A percentile compares a stretch with the other conserved stretches of the same genome.
Conservation (phyloP, 2,888 invertebrate species). For the Sialis lutaria region DNA sequence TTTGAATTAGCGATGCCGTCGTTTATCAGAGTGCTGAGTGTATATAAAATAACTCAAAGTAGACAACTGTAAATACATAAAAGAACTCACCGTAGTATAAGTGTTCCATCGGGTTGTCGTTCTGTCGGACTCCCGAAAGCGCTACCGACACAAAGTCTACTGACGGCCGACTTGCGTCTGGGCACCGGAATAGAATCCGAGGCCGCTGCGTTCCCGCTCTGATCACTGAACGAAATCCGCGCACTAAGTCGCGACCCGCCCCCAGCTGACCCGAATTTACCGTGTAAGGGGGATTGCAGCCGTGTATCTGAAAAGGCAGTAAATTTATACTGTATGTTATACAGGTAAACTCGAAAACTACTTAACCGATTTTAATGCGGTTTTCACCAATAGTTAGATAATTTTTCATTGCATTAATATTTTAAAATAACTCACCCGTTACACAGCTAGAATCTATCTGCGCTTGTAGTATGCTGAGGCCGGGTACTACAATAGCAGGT, state of each 20-base stretch:
- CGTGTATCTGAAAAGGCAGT: not conserved
- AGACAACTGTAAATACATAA: no score
- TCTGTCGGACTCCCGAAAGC: constrained; percentile 25
- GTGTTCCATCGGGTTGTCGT: constrained; percentile 36
- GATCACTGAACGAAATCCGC: constrained; percentile 19
- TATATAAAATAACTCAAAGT: no score
- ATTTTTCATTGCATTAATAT: no score
- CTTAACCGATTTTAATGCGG: no score
- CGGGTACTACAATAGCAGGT: constrained; percentile 76
- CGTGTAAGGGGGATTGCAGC: not conserved
- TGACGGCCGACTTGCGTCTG: constrained; percentile 24
- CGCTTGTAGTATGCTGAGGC: constrained; percentile 64
- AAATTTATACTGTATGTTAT: no score
- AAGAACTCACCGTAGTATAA: constrained; percentile 36
- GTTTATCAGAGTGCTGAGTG: no score
- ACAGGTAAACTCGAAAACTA: no score
- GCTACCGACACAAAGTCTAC: constrained; percentile 19
- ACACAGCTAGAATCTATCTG: constrained; percentile 55
- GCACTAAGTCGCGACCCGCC: constrained; percentile 15
- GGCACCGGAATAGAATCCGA: constrained; percentile 15
- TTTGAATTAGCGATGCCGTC: no score
- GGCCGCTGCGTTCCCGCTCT: constrained; percentile 17
- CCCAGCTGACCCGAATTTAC: not conserved
- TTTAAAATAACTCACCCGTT: constrained; percentile 2
- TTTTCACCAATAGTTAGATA: no score